These are phyloP conservation scores for Rapana venosa DNA, from an alignment of 2,888 invertebrate species.

Conservation along the genomic window DNA sequence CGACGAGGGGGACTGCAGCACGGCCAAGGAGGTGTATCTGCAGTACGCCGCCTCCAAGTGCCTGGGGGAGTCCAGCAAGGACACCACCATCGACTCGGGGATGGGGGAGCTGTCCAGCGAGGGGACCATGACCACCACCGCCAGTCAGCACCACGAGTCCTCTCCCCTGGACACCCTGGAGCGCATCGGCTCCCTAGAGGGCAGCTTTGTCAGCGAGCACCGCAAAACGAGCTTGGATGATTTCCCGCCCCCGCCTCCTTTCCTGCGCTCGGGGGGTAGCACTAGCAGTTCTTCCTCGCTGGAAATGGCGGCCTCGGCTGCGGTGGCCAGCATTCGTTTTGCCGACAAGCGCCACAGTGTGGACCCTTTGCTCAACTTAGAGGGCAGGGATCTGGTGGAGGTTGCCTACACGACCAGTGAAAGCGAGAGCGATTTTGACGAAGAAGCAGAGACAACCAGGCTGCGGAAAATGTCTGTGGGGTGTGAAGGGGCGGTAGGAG, in stretches of 20 bases:
- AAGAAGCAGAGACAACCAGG: conserved; percentile 39
- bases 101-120: conserved; percentile 56
- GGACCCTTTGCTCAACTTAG: conserved; percentile 66
- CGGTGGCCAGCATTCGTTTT: conserved; percentile 38
- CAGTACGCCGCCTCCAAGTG: conserved; percentile 56
- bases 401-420: conserved; percentile 64
- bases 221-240: conserved; percentile 31
- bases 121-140: conserved; percentile 34
- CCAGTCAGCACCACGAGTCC: conserved; percentile 53
- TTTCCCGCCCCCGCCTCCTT: conserved; percentile 47
- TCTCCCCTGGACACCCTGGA: conserved; percentile 64
- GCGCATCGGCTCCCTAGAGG: conserved; percentile 41
- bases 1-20: conserved; percentile 42
- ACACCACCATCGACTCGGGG: conserved; percentile 66
- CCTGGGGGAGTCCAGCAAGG: conserved; percentile 65
- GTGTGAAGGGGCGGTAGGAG: conserved; percentile 28
- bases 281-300: conserved; percentile 51
- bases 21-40: conserved; percentile 52
- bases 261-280: conserved; percentile 54
- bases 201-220: conserved; percentile 34
- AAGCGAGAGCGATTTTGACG: conserved; percentile 62
- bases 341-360: conserved; percentile 61
- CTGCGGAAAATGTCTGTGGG: conserved; percentile 26
- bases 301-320: conserved; percentile 44
- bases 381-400: conserved; percentile 58